Evolutionary conservation across 2,113 vertebrate species (phyloP).

Genomic region (Sciurus niger): DNA sequence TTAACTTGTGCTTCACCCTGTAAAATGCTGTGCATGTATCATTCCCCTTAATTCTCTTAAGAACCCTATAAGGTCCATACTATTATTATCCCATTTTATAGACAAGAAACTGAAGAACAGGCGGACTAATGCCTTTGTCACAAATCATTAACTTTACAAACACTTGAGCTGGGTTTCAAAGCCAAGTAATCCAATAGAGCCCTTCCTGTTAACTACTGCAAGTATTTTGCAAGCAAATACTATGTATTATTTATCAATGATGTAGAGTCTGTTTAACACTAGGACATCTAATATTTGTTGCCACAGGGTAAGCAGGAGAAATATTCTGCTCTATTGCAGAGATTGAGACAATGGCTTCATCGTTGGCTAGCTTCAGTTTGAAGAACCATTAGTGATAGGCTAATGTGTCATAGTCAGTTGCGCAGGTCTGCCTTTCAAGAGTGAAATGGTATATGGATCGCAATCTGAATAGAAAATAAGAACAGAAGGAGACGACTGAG

Average conservation of each 20-base stretch:
- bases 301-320: neutral
- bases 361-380: neutral
- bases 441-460: neutral
- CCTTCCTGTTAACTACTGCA: neutral
- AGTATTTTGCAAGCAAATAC: conserved; percentile 37
- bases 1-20: neutral
- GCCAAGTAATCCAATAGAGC: neutral
- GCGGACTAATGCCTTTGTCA: neutral
- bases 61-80: neutral
- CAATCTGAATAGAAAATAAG: neutral
- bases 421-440: neutral
- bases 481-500: neutral
- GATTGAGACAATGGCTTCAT: neutral
- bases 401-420: neutral
- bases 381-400: neutral
- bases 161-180: neutral
- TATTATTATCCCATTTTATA: neutral
- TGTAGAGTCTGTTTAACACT: neutral
- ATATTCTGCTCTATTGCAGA: conserved; percentile 15
- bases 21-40: neutral
- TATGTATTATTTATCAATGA: conserved; percentile 30
- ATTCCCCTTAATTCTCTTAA: conserved; percentile 4
- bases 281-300: neutral
- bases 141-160: neutral
- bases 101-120: neutral